Percentiles rank a stretch among this genome's conserved stretches.
These are phyloP conservation scores for Prionailurus bengalensis DNA, from an alignment of 2,113 vertebrate genomes.

Conservation along the genomic window DNA sequence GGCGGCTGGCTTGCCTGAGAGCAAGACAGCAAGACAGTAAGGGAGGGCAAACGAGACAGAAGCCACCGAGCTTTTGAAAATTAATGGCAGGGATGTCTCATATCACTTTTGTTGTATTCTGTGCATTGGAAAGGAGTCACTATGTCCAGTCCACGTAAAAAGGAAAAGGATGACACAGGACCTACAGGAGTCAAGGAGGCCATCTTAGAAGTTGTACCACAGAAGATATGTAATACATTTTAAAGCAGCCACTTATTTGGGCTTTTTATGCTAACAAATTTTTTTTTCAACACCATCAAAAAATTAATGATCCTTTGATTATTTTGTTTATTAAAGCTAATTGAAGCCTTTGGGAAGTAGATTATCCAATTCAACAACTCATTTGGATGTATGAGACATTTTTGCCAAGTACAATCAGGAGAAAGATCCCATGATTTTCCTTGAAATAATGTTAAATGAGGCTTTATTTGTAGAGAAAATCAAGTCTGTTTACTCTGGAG, in stretches of 20 bases:
- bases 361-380: slow-evolving; percentile 3
- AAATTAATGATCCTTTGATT: slow-evolving; percentile 10
- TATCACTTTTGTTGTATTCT: background rate
- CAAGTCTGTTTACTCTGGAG: background rate
- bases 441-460: slow-evolving; percentile 16
- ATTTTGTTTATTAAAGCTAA: slow-evolving; percentile 8
- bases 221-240: background rate
- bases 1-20: background rate
- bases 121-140: background rate
- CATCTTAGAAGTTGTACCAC: background rate
- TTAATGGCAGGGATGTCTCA: background rate
- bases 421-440: background rate
- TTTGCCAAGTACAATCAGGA: background rate
- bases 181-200: background rate
- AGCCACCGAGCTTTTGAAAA: background rate
- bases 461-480: background rate
- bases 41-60: background rate
- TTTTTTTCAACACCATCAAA: background rate
- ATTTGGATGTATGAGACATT: background rate
- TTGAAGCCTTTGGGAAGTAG: background rate
- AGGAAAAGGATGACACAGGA: background rate
- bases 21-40: background rate
- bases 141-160: background rate
- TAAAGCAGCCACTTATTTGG: background rate
- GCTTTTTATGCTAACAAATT: background rate